Conservation (phyloP, 1,140 invertebrate species). For the Panagrolaimus sp. region DNA sequence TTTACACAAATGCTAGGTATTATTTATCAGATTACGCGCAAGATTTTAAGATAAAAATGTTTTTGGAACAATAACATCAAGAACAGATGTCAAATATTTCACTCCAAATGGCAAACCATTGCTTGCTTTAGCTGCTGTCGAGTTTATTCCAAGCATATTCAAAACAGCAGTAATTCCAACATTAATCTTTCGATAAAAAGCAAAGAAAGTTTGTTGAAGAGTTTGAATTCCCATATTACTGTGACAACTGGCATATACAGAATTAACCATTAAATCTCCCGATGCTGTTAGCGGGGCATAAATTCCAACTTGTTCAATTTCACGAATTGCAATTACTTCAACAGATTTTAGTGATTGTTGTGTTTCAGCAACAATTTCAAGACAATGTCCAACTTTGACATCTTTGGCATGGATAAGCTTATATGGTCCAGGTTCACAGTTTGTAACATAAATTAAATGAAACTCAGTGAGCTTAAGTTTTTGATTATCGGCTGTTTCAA, state of each 20-base stretch:
- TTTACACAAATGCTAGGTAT: no score
- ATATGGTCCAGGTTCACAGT: constrained; percentile 4
- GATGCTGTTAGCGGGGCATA: constrained; percentile 42
- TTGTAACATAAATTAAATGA: constrained; percentile 35
- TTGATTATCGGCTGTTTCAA: constrained; percentile 23
- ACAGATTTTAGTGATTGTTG: background rate
- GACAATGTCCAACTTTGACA: constrained; percentile 32
- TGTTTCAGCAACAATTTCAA: constrained; percentile 5
- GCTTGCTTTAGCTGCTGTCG: background rate
- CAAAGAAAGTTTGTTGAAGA: constrained; percentile 50
- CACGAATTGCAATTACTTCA: constrained; percentile 18
- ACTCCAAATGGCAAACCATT: constrained; percentile 26
- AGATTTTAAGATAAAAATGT: constrained; percentile 4
- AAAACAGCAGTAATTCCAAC: background rate
- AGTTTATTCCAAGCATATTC: background rate
- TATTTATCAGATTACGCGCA: no score
- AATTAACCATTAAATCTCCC: constrained; percentile 46
- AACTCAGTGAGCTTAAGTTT: constrained; percentile 32
- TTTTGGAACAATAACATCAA: constrained; percentile 25
- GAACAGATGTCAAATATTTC: constrained; percentile 22
- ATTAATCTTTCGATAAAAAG: constrained; percentile 28
- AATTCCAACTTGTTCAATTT: constrained; percentile 31
- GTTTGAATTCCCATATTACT: constrained; percentile 46
- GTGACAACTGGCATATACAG: constrained; percentile 43
- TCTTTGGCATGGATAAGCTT: constrained; percentile 32